Evolutionary conservation across 2,888 invertebrate genomes (phyloP).

Genomic region (Drosophila maculinotata): DNA sequence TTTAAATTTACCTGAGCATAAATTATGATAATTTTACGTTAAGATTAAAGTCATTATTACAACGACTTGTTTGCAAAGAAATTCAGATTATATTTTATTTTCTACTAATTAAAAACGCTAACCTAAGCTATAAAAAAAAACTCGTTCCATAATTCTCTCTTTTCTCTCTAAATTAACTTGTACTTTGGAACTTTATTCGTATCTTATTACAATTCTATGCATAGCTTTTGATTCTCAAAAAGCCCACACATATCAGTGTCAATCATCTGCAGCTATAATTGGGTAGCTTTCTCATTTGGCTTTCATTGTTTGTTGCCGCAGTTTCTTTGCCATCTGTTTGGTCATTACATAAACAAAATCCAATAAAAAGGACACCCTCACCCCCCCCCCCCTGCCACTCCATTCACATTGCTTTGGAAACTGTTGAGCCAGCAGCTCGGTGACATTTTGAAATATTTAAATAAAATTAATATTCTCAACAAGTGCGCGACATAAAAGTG

Average conservation of each 20-base stretch:
- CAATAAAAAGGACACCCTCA: slow-evolving; percentile 24
- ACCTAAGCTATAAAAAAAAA: too few species aligned
- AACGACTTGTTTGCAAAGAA: too few species aligned
- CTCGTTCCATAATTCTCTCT: too few species aligned
- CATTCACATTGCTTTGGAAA: slow-evolving; percentile 21
- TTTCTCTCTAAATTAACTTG: not conserved
- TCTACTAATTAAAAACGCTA: too few species aligned
- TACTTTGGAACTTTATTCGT: not conserved
- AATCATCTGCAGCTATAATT: slow-evolving; percentile 29
- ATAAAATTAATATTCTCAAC: slow-evolving; percentile 78
- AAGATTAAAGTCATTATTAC: not conserved
- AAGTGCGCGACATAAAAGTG: slow-evolving; percentile 70
- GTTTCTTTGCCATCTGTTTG: slow-evolving; percentile 18
- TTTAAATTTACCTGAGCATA: slow-evolving; percentile 8
- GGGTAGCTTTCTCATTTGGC: slow-evolving; percentile 16
- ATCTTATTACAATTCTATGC: not conserved
- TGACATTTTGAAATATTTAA: slow-evolving; percentile 67
- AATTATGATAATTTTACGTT: not conserved
- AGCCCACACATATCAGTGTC: slow-evolving; percentile 21
- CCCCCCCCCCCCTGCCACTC: not conserved
- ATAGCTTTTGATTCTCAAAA: not conserved
- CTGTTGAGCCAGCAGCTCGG: slow-evolving; percentile 39
- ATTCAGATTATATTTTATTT: too few species aligned
- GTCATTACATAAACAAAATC: slow-evolving; percentile 52
- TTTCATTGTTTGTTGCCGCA: slow-evolving; percentile 15